A percentile compares a stretch with the other conserved stretches of the same genome.
Evolutionary conservation across 2,797 vertebrate genomes (phyloP).

Genomic region (Gila robusta): DNA sequence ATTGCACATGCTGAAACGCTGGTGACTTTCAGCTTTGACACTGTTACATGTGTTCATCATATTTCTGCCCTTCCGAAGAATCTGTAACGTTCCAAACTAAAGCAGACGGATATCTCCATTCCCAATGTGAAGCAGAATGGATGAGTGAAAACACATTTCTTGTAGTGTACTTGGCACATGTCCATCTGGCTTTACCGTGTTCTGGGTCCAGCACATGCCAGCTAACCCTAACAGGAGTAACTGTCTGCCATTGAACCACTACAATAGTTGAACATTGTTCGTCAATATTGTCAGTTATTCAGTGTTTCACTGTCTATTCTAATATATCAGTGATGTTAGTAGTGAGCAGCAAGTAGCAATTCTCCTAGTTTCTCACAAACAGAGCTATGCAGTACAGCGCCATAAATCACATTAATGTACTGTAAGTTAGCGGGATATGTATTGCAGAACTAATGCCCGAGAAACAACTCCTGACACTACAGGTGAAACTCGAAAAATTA

Average conservation of each 20-base stretch:
- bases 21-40: background rate
- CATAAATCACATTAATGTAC: background rate
- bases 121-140: background rate
- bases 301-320: background rate
- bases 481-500: too few species aligned
- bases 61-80: background rate
- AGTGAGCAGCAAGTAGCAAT: background rate
- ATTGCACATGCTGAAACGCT: slow-evolving; percentile 4
- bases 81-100: background rate
- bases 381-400: background rate
- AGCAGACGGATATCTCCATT: background rate
- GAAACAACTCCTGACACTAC: background rate
- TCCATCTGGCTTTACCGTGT: background rate
- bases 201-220: background rate
- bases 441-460: background rate
- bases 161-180: background rate
- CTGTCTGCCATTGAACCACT: too few species aligned
- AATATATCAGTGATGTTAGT: background rate
- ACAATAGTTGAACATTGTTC: too few species aligned
- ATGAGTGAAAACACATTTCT: background rate
- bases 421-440: background rate
- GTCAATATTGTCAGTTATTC: background rate
- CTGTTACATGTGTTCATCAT: background rate
- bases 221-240: too few species aligned
- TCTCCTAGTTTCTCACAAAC: background rate